phyloP scores from a whole-genome alignment of 2,888 invertebrate genomes.

The Xestia rhomboidea region DNA sequence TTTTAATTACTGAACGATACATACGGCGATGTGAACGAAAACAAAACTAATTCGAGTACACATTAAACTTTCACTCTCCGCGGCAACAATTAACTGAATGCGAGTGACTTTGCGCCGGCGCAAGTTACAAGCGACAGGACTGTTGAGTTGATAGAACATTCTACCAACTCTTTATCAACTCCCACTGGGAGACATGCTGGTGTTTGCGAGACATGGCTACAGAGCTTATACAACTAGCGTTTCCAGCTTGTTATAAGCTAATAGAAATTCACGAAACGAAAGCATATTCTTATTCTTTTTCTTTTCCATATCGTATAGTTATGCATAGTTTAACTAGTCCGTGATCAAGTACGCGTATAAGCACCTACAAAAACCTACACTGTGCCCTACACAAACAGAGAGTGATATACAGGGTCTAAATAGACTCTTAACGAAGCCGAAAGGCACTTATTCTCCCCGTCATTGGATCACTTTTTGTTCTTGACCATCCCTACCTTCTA shows the following conservation, averaged over 20 bases:
- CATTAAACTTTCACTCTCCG: slow-evolving; percentile 77
- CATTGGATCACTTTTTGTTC: too few relatives aligned
- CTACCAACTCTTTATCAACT: too few relatives aligned
- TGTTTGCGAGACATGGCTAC: not conserved
- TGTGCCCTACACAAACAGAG: too few relatives aligned
- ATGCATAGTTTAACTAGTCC: not conserved
- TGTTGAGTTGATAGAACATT: not conserved
- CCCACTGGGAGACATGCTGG: not conserved
- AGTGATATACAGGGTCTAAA: too few relatives aligned
- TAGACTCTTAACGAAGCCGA: too few relatives aligned
- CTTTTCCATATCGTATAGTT: not conserved
- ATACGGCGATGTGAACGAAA: slow-evolving; percentile 60
- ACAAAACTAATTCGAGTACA: slow-evolving; percentile 72
- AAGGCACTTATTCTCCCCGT: too few relatives aligned
- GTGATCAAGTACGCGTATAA: not conserved
- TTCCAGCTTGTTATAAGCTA: not conserved
- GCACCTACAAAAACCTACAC: not conserved
- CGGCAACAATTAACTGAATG: slow-evolving; percentile 71
- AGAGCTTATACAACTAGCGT: not conserved
- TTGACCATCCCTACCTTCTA: too few relatives aligned
- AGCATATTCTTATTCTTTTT: too few relatives aligned
- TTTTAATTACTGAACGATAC: slow-evolving; percentile 32
- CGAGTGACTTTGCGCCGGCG: slow-evolving; percentile 49
- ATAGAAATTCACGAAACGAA: not conserved
- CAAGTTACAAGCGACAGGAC: slow-evolving; percentile 45